phyloP scores from a whole-genome alignment of 2,797 vertebrate species.

The Oryzias dopingdopingensis region DNA sequence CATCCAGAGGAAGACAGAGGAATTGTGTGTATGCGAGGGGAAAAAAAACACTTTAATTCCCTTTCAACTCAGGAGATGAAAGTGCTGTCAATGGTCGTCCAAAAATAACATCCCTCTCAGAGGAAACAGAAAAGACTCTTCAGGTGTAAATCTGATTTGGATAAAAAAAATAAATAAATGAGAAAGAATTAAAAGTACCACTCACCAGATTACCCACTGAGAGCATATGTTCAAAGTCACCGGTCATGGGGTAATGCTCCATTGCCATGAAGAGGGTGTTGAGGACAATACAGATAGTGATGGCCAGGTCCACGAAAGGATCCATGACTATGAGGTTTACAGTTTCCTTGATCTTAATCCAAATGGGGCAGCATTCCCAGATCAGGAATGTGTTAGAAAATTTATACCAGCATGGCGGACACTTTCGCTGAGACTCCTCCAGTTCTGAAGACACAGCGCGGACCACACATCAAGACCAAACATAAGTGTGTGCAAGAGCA shows the following conservation, averaged over 20 bases:
- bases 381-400: constrained; percentile 97
- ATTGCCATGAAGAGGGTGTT: constrained; percentile 99
- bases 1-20: constrained; percentile 25
- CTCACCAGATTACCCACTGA: constrained; percentile 96
- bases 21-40: background rate
- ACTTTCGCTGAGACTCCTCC: constrained; percentile 97
- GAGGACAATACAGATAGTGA: constrained; percentile 98
- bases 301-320: constrained; percentile 96
- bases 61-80: constrained; percentile 41
- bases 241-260: constrained; percentile 98
- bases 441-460: constrained; percentile 83
- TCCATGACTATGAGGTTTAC: constrained; percentile 97
- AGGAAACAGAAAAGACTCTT: constrained; percentile 25
- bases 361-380: constrained; percentile 92
- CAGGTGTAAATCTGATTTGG: constrained; percentile 2
- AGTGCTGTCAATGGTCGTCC: constrained; percentile 42
- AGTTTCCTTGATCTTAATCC: constrained; percentile 96
- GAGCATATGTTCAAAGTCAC: constrained; percentile 87
- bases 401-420: constrained; percentile 99
- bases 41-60: constrained; percentile 24
- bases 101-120: constrained; percentile 53
- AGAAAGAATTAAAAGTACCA: constrained; percentile 1
- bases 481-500: constrained; percentile 46
- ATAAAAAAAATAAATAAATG: background rate
- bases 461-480: constrained; percentile 67